Percentiles rank a stretch among this genome's conserved stretches.
These are phyloP conservation scores for Polydesmus complanatus DNA, from an alignment of 2,888 invertebrate genomes.

Conservation along the genomic window DNA sequence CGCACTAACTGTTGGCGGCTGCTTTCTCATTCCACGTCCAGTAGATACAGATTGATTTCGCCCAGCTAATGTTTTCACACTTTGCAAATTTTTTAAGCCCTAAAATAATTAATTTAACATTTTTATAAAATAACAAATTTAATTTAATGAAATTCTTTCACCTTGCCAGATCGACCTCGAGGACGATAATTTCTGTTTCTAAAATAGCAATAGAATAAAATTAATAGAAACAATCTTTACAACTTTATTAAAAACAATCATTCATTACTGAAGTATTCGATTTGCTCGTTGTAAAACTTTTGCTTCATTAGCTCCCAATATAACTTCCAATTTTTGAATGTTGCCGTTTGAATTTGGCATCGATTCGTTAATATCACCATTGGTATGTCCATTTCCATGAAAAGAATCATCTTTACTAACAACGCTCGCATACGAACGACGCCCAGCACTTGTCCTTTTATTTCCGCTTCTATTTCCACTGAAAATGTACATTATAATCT, in stretches of 20 bases:
- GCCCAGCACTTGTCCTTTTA: not conserved
- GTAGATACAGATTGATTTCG: constrained; percentile 40
- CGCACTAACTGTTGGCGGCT: constrained; percentile 81
- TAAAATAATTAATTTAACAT: constrained; percentile 34
- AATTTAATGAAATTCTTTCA: constrained; percentile 32
- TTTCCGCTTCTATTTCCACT: not conserved
- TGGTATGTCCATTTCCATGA: not conserved
- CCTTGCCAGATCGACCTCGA: constrained; percentile 50
- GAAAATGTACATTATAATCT: not conserved
- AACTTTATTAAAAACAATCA: not conserved
- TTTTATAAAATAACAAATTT: not conserved
- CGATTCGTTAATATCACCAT: constrained; percentile 9
- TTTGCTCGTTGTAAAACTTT: constrained; percentile 27
- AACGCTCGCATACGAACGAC: constrained; percentile 8
- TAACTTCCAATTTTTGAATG: constrained; percentile 10
- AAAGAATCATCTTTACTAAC: constrained; percentile 4
- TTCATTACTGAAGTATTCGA: constrained; percentile 21
- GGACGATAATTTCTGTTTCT: constrained; percentile 85
- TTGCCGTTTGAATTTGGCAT: constrained; percentile 4
- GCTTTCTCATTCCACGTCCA: constrained; percentile 51
- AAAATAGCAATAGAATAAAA: constrained; percentile 41
- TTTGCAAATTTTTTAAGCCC: constrained; percentile 76
- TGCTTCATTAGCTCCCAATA: constrained; percentile 23
- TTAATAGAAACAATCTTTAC: constrained; percentile 1
- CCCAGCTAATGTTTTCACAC: constrained; percentile 78